Conservation (phyloP, 1,140 invertebrate genomes). For the Rhyzopertha dominica region DNA sequence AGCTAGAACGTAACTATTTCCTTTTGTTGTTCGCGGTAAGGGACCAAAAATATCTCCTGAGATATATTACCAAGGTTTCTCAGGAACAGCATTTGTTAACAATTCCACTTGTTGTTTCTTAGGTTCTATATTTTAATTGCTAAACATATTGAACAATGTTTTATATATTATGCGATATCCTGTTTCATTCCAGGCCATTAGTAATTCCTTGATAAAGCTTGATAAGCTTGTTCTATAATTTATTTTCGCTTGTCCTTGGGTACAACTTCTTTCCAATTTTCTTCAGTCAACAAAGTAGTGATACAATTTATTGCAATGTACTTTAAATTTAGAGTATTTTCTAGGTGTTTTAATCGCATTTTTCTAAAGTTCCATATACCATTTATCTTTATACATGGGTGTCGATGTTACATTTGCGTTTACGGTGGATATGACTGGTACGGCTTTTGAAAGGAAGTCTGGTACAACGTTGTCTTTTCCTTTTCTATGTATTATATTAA, state of each 20-base stretch:
- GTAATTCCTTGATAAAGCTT: constrained; percentile 8
- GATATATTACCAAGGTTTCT: constrained; percentile 14
- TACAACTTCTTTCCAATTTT: background rate
- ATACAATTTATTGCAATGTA: background rate
- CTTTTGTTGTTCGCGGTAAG: background rate
- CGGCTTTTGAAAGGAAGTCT: background rate
- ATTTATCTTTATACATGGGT: too few relatives aligned
- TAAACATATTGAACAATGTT: background rate
- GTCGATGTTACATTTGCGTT: too few relatives aligned
- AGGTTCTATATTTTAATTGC: background rate
- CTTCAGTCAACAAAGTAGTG: background rate
- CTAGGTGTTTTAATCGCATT: background rate
- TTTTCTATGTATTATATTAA: constrained; percentile 34
- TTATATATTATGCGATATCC: constrained; percentile 5
- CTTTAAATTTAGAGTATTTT: constrained; percentile 1
- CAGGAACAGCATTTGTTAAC: background rate
- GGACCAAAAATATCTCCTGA: constrained; percentile 18
- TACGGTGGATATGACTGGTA: background rate
- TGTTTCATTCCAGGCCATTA: constrained; percentile 9
- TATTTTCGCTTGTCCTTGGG: background rate
- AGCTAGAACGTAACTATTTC: constrained; percentile 9
- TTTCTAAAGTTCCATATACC: background rate
- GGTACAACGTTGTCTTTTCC: constrained; percentile 37
- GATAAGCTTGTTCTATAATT: constrained; percentile 4
- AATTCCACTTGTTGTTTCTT: background rate